Conservation (phyloP, 1,140 invertebrate genomes). For the Amyelois transitella region DNA sequence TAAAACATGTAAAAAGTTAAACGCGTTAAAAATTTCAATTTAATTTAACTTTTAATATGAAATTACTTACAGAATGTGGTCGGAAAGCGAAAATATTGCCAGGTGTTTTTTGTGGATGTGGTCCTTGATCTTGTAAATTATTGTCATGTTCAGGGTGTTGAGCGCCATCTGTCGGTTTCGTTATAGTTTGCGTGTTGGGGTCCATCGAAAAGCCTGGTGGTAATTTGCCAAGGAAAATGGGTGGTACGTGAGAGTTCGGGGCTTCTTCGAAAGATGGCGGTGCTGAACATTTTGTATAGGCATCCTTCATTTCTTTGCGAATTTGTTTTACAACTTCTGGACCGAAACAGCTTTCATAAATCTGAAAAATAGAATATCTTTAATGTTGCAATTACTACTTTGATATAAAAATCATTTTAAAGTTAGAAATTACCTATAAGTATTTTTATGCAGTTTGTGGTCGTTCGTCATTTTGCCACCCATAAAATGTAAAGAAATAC, state of each 20-base stretch:
- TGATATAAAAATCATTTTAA: background rate
- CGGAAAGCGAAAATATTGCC: slow-evolving; percentile 36
- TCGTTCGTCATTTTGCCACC: too few relatives aligned
- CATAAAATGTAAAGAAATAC: too few relatives aligned
- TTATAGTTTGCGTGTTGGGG: slow-evolving; percentile 56
- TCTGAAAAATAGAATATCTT: slow-evolving; percentile 53
- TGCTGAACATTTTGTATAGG: slow-evolving; percentile 76
- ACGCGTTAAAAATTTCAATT: background rate
- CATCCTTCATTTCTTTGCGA: slow-evolving; percentile 79
- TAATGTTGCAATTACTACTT: background rate
- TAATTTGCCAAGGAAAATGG: slow-evolving; percentile 45
- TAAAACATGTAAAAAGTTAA: background rate
- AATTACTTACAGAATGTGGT: slow-evolving; percentile 39
- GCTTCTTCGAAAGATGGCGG: slow-evolving; percentile 58
- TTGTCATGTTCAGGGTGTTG: slow-evolving; percentile 31
- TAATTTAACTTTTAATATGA: background rate
- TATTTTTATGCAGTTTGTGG: too few relatives aligned
- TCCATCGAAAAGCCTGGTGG: slow-evolving; percentile 57
- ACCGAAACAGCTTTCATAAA: slow-evolving; percentile 81
- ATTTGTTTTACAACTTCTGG: slow-evolving; percentile 79
- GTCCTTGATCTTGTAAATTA: slow-evolving; percentile 23
- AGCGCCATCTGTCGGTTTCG: slow-evolving; percentile 58
- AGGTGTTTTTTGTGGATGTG: slow-evolving; percentile 29
- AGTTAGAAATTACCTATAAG: too few relatives aligned
- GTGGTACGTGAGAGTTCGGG: slow-evolving; percentile 41